phyloP scores from a whole-genome alignment of 2,113 vertebrate species.

The Xiphias gladius region DNA sequence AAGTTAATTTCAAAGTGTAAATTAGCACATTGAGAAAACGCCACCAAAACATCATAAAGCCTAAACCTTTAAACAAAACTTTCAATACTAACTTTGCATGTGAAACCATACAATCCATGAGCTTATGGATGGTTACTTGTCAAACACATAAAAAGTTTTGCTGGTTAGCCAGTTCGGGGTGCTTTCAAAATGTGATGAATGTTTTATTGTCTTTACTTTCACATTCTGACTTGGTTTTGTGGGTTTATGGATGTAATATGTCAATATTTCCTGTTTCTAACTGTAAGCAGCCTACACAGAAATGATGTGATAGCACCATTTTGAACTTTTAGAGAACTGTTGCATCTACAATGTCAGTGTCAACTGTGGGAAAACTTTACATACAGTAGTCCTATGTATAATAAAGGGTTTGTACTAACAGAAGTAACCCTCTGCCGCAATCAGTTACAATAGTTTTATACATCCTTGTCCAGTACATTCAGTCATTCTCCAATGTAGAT shows the following conservation, averaged over 20 bases:
- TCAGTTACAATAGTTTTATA: background rate
- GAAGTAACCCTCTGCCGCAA: background rate
- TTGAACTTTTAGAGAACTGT: conserved; percentile 12
- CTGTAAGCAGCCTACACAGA: conserved; percentile 37
- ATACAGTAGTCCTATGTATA: background rate
- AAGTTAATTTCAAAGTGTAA: conserved; percentile 6
- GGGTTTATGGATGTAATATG: conserved; percentile 17
- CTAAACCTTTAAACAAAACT: background rate
- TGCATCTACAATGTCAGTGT: conserved; percentile 28
- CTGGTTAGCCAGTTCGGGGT: background rate
- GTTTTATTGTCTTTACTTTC: conserved; percentile 18
- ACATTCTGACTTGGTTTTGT: background rate
- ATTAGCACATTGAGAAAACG: background rate
- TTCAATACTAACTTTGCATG: background rate
- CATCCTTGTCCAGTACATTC: background rate
- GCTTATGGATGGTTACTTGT: background rate
- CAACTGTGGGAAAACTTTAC: background rate
- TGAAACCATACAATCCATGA: background rate
- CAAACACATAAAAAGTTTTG: background rate
- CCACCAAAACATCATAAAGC: background rate
- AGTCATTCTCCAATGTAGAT: too few species aligned
- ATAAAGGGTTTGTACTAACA: conserved; percentile 1
- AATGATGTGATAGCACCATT: background rate
- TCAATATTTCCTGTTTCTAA: conserved; percentile 36
- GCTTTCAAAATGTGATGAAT: conserved; percentile 3